Percentiles rank a stretch among this genome's conserved stretches.
These are phyloP conservation scores for Lasiurus borealis DNA, from an alignment of 2,113 vertebrate genomes.

Conservation along the genomic window DNA sequence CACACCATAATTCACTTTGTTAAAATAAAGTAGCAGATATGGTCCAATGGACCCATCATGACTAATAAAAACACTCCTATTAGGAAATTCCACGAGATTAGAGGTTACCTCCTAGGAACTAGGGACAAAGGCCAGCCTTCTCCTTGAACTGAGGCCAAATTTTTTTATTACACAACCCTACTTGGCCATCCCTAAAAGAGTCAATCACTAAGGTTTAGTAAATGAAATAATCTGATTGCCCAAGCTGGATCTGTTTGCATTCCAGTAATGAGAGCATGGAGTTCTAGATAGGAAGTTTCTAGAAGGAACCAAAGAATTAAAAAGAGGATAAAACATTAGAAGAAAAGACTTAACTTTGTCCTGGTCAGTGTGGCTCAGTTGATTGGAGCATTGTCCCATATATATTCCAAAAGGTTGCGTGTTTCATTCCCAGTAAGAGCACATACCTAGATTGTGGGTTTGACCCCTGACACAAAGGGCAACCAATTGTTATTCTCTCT, in stretches of 20 bases:
- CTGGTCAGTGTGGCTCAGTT: not conserved
- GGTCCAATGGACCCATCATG: not conserved
- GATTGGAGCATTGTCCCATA: not conserved
- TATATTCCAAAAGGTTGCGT: not conserved
- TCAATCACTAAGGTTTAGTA: not conserved
- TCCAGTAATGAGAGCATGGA: not conserved
- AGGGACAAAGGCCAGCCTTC: not conserved
- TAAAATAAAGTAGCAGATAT: not conserved
- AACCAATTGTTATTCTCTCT: not conserved
- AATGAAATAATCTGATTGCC: not conserved
- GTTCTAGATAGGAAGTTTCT: not conserved
- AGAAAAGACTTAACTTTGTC: not conserved
- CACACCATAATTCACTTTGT: not conserved
- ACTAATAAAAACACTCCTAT: not conserved
- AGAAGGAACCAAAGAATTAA: not conserved
- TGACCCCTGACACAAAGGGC: not conserved
- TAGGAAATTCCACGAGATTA: not conserved
- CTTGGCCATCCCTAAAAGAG: not conserved
- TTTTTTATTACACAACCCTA: not conserved
- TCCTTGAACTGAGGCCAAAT: slow-evolving; percentile 7
- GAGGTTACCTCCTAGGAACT: not conserved
- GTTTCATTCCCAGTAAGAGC: not conserved
- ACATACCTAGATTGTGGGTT: not conserved
- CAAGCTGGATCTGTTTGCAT: slow-evolving; percentile 4
- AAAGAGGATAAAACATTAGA: not conserved